These are phyloP conservation scores for Oreochromis grahami DNA, from an alignment of 2,797 vertebrate genomes.

Conservation along the genomic window DNA sequence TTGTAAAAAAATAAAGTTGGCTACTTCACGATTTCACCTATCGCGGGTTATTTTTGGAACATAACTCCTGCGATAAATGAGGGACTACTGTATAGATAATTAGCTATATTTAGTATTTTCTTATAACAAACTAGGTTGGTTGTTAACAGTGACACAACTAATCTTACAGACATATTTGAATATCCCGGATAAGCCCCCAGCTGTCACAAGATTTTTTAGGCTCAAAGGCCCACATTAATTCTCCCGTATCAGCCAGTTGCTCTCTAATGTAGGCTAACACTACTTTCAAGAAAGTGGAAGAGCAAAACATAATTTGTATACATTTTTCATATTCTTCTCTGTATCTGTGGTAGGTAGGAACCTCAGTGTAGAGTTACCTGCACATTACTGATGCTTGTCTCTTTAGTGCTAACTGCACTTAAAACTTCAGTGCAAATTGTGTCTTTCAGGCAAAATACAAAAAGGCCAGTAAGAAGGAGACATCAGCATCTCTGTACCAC, in stretches of 20 bases:
- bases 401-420: not conserved
- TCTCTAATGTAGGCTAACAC: not conserved
- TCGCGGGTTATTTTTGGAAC: no score
- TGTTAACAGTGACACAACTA: rapidly evolving
- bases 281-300: not conserved
- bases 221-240: rapidly evolving
- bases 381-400: not conserved
- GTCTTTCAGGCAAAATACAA: slow-evolving; percentile 82
- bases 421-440: not conserved
- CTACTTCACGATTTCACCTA: no score
- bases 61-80: no score
- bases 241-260: not conserved
- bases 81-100: not conserved
- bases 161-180: not conserved
- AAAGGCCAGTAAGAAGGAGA: slow-evolving; percentile 72
- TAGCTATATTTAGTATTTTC: rapidly evolving
- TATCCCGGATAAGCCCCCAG: not conserved
- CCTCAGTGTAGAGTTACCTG: not conserved
- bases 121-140: not conserved
- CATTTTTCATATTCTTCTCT: not conserved
- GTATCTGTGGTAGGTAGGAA: not conserved
- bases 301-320: not conserved
- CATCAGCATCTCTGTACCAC: slow-evolving; percentile 78
- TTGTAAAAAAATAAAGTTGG: no score
- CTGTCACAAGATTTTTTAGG: rapidly evolving